Base-by-base conservation (phyloP, 2,888 invertebrate species). In the Tetragonisca angustula region DNA sequence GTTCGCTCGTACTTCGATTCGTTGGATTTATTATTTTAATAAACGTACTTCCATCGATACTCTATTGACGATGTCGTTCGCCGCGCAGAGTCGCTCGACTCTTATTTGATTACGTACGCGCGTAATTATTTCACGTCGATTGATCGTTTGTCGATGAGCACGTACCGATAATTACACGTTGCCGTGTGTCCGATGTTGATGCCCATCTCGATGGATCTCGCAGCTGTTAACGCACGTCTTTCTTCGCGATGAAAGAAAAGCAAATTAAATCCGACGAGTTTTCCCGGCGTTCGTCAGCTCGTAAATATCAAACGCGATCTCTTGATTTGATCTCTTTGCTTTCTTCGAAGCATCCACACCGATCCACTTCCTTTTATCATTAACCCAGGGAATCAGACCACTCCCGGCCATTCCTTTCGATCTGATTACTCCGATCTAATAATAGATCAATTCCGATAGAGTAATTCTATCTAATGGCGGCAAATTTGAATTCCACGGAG, bases 281-380 rank as follows among this genome's bases (percentile, higher is more conserved):
- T 43, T 59, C 64, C 68, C 65, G 61, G 69, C 75, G 65, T 13
- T 83, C 86, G 78, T 76, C 83, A 54, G 59, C 59, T 72, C 69
- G 67, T 85, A 86, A 86, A 85, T 65, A 74, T 68, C 54, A 70
- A 70, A 74, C 78, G 64, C 74, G 65, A 79, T 65, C 77, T 65
- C 77, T 62, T 71, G 54, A 72, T 86, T 79, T 73, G 76, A 76
- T 79, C 73, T 19, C 32, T 64, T 49, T 43, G 43, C 43, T 11
- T 9, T 65, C 50, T 43, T 64, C 24, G 49, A 56, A 78, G 15
- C 21, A 15, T 59, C n/a, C 19, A 32, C 27, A 27, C 50, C 21
- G 17, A 62, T 17, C 54, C 21, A n/a, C 54, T 74, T 59, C 64
- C 61, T 54, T 52, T 32, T 75, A 52, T 56, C 43, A n/a, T 54